These are phyloP conservation scores for Platysteira castanea DNA, from an alignment of 2,113 vertebrate genomes.

Conservation along the genomic window DNA sequence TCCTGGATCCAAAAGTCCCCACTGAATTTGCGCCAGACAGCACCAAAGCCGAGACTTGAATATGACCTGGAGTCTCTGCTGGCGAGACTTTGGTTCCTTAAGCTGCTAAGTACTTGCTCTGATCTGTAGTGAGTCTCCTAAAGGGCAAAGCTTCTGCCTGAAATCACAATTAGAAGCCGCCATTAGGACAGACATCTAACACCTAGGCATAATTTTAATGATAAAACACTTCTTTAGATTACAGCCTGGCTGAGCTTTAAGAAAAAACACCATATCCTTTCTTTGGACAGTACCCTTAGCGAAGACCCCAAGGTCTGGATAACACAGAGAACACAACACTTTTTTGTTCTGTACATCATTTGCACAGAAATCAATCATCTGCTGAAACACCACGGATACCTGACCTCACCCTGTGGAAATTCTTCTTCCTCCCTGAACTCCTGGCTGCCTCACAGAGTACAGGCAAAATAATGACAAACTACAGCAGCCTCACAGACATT, in stretches of 20 bases:
- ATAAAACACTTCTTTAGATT: neutral
- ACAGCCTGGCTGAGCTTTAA: neutral
- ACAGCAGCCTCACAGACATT: neutral
- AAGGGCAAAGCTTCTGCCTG: neutral
- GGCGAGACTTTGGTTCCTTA: neutral
- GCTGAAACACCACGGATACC: neutral
- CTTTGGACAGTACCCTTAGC: neutral
- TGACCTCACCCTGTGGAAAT: neutral
- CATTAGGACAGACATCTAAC: neutral
- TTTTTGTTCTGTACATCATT: neutral
- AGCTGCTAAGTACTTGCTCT: conserved; percentile 1
- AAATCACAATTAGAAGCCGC: neutral
- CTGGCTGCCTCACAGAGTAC: neutral
- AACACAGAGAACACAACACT: neutral
- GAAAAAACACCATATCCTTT: neutral
- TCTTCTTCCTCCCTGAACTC: neutral
- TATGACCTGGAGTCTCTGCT: neutral
- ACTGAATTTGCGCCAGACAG: neutral
- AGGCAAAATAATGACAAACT: neutral
- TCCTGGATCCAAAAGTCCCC: neutral
- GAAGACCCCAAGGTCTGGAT: neutral
- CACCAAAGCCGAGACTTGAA: neutral
- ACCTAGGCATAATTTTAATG: neutral
- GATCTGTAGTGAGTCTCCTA: neutral
- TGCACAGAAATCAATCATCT: neutral